These are phyloP conservation scores for Embiotoca jacksoni DNA, from an alignment of 2,113 vertebrate species.

Conservation along the genomic window DNA sequence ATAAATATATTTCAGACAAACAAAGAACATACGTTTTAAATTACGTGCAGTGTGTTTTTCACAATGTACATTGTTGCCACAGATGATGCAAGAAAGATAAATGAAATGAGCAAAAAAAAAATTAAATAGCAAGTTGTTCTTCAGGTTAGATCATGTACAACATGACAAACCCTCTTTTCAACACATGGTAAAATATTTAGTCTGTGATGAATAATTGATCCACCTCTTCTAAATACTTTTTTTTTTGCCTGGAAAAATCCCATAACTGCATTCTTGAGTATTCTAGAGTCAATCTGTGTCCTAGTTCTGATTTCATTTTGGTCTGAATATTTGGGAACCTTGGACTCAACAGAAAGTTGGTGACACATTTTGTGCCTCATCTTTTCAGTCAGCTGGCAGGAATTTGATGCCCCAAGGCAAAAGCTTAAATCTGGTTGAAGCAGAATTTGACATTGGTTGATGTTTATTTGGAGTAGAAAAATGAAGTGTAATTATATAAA, in stretches of 20 bases:
- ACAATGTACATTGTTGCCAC: not conserved
- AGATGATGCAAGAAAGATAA: slow-evolving; percentile 21
- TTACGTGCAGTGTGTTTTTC: not conserved
- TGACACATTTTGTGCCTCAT: slow-evolving; percentile 15
- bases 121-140: not conserved
- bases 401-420: slow-evolving; percentile 6
- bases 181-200: slow-evolving; percentile 54
- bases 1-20: not conserved
- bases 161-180: slow-evolving; percentile 20
- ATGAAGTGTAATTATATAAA: slow-evolving; percentile 26
- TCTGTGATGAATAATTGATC: slow-evolving; percentile 53
- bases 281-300: slow-evolving; percentile 23
- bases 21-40: not conserved
- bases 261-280: slow-evolving; percentile 15
- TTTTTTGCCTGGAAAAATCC: slow-evolving; percentile 27
- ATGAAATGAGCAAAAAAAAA: slow-evolving; percentile 11
- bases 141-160: slow-evolving; percentile 36
- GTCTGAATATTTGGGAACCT: slow-evolving; percentile 8
- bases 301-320: slow-evolving; percentile 1
- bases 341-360: slow-evolving; percentile 22
- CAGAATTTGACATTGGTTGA: slow-evolving; percentile 27
- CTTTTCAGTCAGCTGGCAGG: slow-evolving; percentile 32
- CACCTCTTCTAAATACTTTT: slow-evolving; percentile 37
- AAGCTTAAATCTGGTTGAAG: slow-evolving; percentile 42
- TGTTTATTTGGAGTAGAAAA: slow-evolving; percentile 3